Base-by-base conservation (phyloP, 2,113 vertebrate genomes). In the Nyctereutes procyonoides region DNA sequence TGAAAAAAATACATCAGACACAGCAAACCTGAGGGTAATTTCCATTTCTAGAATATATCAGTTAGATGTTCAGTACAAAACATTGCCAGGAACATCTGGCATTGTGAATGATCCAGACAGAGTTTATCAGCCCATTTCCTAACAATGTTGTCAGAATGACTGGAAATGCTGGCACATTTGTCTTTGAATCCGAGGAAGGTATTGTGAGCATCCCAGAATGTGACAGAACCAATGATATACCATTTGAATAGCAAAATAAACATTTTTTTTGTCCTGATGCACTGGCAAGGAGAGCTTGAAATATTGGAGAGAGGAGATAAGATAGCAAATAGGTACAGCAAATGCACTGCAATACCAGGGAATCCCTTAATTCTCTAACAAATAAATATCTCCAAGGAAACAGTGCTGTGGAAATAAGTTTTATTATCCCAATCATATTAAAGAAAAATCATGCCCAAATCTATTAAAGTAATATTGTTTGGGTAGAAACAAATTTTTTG, bases 1-100 rank as follows among this genome's bases (percentile, higher is more conserved):
- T 82, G 62, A 26, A 5, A 30, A 81, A 98, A 98, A 96, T 88
- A 53, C 56, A 93, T 15, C 90, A 96, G 82, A 91, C 97, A 94
- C 84, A 94, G 69, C 63, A 77, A 96, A 24, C 93, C n/a, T 85
- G 60, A 89, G 51, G 53, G 93, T 97, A 84, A 93, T 97, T 97
- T 96, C n/a, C 22, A 82, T 71, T 94, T 88, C 88, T 92, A 79
- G n/a, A 88, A 89, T 56, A 76, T 71, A 96, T 96, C 56, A 95
- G 0, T 91, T 81, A 83, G 63, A 96, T 94, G 88, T 92, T 96
- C 30, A 62, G 71, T 81, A 88, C 86, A 77, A 97, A 76, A 96
- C 93, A 93, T 97, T 97, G 76, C 80, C 96, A 95, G 96, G 82
- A 98, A 97, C 97, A 98, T 96, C 94, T 98, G 96, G 95, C 89